These are phyloP conservation scores for Panzeria rudis DNA, from an alignment of 2,888 invertebrate species.

Conservation along the genomic window DNA sequence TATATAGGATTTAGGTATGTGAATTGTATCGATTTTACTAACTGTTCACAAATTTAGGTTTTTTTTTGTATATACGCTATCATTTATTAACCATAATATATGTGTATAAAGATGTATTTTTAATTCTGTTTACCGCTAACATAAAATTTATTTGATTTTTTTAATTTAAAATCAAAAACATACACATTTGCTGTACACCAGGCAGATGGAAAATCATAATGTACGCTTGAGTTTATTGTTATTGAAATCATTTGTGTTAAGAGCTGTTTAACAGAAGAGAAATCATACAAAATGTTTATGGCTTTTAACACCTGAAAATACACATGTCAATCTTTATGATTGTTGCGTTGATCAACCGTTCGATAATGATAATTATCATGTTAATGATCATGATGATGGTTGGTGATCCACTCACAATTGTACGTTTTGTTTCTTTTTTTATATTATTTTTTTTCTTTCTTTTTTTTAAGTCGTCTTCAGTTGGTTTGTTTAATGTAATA, in stretches of 20 bases:
- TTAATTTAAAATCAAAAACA: slow-evolving; percentile 28
- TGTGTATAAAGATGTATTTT: neutral
- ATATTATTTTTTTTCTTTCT: slow-evolving; percentile 9
- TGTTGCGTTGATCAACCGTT: slow-evolving; percentile 41
- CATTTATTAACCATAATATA: no score
- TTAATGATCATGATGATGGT: slow-evolving; percentile 37
- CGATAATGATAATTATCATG: slow-evolving; percentile 50
- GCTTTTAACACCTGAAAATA: slow-evolving; percentile 68
- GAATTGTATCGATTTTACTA: slow-evolving; percentile 50
- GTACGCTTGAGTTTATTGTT: slow-evolving; percentile 6
- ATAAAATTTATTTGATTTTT: slow-evolving; percentile 51
- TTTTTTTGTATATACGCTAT: neutral
- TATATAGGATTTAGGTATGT: slow-evolving; percentile 55
- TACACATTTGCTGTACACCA: neutral
- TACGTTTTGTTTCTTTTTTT: slow-evolving; percentile 26
- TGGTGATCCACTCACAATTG: slow-evolving; percentile 28
- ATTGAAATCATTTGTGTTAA: slow-evolving; percentile 9
- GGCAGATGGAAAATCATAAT: neutral
- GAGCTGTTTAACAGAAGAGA: slow-evolving; percentile 36
- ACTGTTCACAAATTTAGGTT: slow-evolving; percentile 27
- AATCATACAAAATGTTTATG: slow-evolving; percentile 64
- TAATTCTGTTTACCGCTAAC: slow-evolving; percentile 52
- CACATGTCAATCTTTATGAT: slow-evolving; percentile 63
- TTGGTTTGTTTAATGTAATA: slow-evolving; percentile 32
- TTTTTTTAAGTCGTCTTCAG: slow-evolving; percentile 24